Evolutionary conservation across 2,113 vertebrate species (phyloP).

Genomic region (Paracyprichromis sp.): DNA sequence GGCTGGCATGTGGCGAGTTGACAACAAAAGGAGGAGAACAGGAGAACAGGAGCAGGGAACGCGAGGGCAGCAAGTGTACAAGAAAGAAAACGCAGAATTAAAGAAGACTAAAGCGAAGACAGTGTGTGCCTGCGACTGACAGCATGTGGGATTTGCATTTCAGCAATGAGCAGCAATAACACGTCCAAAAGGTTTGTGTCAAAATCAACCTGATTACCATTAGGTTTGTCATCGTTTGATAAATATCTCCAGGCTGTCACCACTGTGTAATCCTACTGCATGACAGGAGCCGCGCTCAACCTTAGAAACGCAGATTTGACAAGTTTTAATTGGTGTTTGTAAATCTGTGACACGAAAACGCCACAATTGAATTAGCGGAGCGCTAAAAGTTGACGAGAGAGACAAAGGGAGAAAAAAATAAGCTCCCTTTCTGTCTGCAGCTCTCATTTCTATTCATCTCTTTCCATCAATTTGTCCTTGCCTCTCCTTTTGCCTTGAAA

Average conservation of each 20-base stretch:
- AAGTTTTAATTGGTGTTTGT: slow-evolving; percentile 61
- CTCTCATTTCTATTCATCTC: slow-evolving; percentile 2
- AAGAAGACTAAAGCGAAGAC: neutral
- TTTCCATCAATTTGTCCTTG: slow-evolving; percentile 27
- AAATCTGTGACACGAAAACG: slow-evolving; percentile 35
- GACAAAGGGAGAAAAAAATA: neutral
- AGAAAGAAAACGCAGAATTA: neutral
- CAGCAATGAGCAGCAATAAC: neutral
- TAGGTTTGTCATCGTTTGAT: slow-evolving; percentile 15
- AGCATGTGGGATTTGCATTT: slow-evolving; percentile 8
- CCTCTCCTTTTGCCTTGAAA: slow-evolving; percentile 7
- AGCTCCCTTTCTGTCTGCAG: neutral
- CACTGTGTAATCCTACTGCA: neutral
- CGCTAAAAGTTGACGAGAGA: neutral
- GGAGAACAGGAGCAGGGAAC: neutral
- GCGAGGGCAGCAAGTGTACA: neutral
- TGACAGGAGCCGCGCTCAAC: neutral
- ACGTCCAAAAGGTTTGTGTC: slow-evolving; percentile 5
- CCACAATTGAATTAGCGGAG: slow-evolving; percentile 24
- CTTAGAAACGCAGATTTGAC: slow-evolving; percentile 32
- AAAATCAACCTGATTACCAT: slow-evolving; percentile 26
- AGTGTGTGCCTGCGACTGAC: neutral
- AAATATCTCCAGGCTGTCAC: neutral
- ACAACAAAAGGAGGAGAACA: slow-evolving; percentile 36
- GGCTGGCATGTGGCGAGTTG: slow-evolving; percentile 24